Percentiles rank a stretch among this genome's conserved stretches.
Conservation (phyloP, 2,797 vertebrate genomes). For the Myotis pilosus region DNA sequence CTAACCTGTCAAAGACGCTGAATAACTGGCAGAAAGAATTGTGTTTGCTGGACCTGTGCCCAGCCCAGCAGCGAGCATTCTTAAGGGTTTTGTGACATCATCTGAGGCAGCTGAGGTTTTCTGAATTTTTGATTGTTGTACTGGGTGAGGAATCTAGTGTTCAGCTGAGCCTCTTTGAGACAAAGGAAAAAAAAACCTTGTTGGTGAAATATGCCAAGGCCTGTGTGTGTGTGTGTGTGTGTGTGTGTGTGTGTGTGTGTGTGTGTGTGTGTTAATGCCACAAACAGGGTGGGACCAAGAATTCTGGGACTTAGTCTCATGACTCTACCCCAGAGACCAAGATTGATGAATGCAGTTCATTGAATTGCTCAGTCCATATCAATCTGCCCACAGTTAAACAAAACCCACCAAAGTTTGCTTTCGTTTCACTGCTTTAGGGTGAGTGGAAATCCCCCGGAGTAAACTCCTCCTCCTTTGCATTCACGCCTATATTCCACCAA, state of each 20-base stretch:
- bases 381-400: slow-evolving; percentile 18
- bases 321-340: slow-evolving; percentile 32
- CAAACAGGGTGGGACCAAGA: background rate
- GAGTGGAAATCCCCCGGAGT: background rate
- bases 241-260: background rate
- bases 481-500: background rate
- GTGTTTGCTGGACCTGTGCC: slow-evolving; percentile 68
- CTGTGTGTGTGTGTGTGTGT: background rate
- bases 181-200: slow-evolving; percentile 59
- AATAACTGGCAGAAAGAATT: slow-evolving; percentile 71
- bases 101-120: slow-evolving; percentile 66
- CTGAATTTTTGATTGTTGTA: slow-evolving; percentile 58
- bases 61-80: slow-evolving; percentile 56
- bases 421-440: background rate
- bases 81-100: slow-evolving; percentile 74
- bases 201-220: slow-evolving; percentile 30
- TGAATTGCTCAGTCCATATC: slow-evolving; percentile 55
- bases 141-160: slow-evolving; percentile 24
- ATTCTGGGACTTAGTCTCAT: background rate
- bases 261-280: background rate
- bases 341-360: slow-evolving; percentile 36
- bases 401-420: slow-evolving; percentile 30
- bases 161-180: slow-evolving; percentile 64
- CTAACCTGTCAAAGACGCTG: slow-evolving; percentile 73
- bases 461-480: background rate